Evolutionary conservation across 2,797 vertebrate genomes (phyloP).

Genomic region (Artibeus lituratus): DNA sequence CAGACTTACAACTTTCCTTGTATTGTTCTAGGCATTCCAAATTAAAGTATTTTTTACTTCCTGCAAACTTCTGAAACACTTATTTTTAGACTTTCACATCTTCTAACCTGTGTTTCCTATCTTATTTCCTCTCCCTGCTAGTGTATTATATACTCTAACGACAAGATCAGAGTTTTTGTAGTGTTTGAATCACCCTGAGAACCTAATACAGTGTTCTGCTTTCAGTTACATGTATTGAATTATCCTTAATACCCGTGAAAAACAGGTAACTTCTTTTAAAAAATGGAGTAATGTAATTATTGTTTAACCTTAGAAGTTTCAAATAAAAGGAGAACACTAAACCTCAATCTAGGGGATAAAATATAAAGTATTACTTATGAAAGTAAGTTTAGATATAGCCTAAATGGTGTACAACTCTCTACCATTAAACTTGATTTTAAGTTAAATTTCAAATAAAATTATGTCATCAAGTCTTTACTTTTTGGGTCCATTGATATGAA

Average conservation of each 20-base stretch:
- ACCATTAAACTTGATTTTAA: constrained; percentile 9
- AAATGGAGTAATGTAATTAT: background rate
- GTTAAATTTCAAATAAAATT: constrained; percentile 10
- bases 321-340: constrained; percentile 13
- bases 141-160: too few species aligned
- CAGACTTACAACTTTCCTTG: background rate
- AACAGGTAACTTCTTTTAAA: background rate
- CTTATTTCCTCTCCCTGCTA: too few species aligned
- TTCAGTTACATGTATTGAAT: background rate
- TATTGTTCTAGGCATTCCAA: constrained; percentile 1
- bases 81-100: too few species aligned
- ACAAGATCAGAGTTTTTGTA: background rate
- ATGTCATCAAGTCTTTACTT: background rate
- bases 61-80: constrained; percentile 5
- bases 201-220: background rate
- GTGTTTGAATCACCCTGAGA: background rate
- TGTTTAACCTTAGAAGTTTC: constrained; percentile 2
- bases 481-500: background rate
- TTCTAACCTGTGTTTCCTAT: too few species aligned
- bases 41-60: constrained; percentile 11
- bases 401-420: background rate
- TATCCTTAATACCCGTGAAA: constrained; percentile 1
- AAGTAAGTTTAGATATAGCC: background rate
- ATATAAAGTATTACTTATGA: constrained; percentile 14
- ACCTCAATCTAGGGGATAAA: background rate